A percentile compares a stretch with the other conserved stretches of the same genome.
Evolutionary conservation across 2,888 invertebrate species (phyloP).

Genomic region (Rambutsinella grinnellia): DNA sequence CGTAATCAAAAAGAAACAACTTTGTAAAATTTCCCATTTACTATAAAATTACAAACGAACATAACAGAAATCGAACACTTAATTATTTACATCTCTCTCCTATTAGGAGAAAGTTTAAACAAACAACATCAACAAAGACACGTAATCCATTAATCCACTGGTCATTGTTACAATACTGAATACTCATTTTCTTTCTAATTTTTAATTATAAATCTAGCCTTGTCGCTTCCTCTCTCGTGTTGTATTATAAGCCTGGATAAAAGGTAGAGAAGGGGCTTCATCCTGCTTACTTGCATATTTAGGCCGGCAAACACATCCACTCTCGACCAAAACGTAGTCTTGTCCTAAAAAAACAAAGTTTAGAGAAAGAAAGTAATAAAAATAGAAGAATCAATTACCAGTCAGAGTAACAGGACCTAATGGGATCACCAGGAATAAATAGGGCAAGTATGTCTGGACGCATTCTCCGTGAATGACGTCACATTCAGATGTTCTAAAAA

Average conservation of each 20-base stretch:
- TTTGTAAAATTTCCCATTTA: too few relatives aligned
- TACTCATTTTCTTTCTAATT: too few relatives aligned
- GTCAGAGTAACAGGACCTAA: conserved; percentile 90
- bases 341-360: conserved; percentile 72
- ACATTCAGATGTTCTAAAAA: conserved; percentile 86
- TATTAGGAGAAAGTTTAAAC: too few relatives aligned
- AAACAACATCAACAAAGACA: too few relatives aligned
- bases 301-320: conserved; percentile 89
- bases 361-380: conserved; percentile 6
- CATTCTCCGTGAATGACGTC: conserved; percentile 90
- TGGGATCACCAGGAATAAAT: conserved; percentile 90
- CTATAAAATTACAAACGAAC: too few relatives aligned
- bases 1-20: too few relatives aligned
- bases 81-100: too few relatives aligned
- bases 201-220: conserved; percentile 13
- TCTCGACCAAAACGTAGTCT: conserved; percentile 94
- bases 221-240: conserved; percentile 40
- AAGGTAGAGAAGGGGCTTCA: conserved; percentile 64
- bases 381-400: conserved; percentile 68
- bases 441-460: conserved; percentile 92
- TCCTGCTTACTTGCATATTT: conserved; percentile 70
- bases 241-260: conserved; percentile 58
- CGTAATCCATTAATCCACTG: too few relatives aligned
- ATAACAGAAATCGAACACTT: too few relatives aligned
- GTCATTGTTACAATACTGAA: too few relatives aligned